Conservation (phyloP, 2,888 invertebrate species). For the Galeruca laticollis region DNA sequence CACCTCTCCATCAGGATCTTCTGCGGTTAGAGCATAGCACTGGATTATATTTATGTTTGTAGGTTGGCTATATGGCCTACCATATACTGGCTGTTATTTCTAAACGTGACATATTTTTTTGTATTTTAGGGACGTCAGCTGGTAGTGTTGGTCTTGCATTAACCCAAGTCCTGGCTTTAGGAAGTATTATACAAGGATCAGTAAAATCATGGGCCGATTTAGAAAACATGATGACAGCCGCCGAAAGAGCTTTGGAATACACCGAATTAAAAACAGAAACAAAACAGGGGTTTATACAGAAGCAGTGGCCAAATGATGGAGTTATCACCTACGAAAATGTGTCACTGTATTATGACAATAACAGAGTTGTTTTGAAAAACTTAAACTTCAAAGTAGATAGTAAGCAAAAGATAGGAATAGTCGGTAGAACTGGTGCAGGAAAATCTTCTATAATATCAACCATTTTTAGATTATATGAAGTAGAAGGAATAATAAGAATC, state of each 20-base stretch:
- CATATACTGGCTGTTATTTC: too few species aligned
- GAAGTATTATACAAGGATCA: slow-evolving; percentile 74
- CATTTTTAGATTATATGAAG: slow-evolving; percentile 83
- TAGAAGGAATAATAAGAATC: slow-evolving; percentile 82
- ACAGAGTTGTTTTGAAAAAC: slow-evolving; percentile 79
- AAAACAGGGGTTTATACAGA: slow-evolving; percentile 66
- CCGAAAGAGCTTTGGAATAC: slow-evolving; percentile 78
- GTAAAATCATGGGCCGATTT: slow-evolving; percentile 87
- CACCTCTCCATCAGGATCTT: too few species aligned
- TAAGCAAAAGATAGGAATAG: slow-evolving; percentile 82
- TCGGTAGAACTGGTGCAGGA: slow-evolving; percentile 87
- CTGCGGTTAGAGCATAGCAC: too few species aligned
- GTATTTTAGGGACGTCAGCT: slow-evolving; percentile 49
- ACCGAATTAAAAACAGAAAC: slow-evolving; percentile 66
- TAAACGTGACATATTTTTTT: neutral
- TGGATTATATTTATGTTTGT: too few species aligned
- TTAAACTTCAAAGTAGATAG: slow-evolving; percentile 76
- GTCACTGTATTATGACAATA: slow-evolving; percentile 78
- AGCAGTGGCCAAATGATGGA: slow-evolving; percentile 80
- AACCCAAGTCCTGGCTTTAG: slow-evolving; percentile 82
- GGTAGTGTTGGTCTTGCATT: slow-evolving; percentile 72
- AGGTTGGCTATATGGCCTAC: too few species aligned
- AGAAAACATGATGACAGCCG: slow-evolving; percentile 86
- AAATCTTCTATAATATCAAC: slow-evolving; percentile 82
- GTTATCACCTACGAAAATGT: slow-evolving; percentile 76